phyloP scores from a whole-genome alignment of 2,797 vertebrate species.

The Simalia tracyae region DNA sequence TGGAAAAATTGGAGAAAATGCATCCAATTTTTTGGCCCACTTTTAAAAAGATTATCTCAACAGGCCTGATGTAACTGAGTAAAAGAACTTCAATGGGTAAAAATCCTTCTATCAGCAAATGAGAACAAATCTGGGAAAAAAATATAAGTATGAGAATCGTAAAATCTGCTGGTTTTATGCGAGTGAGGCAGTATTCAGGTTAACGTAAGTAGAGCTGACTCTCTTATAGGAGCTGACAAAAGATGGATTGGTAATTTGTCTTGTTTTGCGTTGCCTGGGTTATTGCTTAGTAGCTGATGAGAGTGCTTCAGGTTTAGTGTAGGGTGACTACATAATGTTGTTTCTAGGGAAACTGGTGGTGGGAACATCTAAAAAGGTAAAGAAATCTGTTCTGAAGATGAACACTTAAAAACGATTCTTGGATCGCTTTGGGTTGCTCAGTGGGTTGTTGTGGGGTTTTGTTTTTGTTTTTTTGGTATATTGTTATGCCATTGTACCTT shows the following conservation, averaged over 20 bases:
- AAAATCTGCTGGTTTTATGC: background rate
- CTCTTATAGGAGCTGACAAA: slow-evolving; percentile 21
- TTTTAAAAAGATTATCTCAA: background rate
- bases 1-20: background rate
- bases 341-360: slow-evolving; percentile 67
- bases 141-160: background rate
- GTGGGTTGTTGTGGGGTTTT: background rate
- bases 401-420: slow-evolving; percentile 15
- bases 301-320: slow-evolving; percentile 54
- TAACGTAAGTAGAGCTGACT: slow-evolving; percentile 6
- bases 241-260: slow-evolving; percentile 30
- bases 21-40: background rate
- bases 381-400: background rate
- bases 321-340: slow-evolving; percentile 56
- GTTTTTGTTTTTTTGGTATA: background rate
- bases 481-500: background rate
- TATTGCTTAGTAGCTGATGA: slow-evolving; percentile 43
- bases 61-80: background rate
- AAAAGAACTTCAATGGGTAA: background rate
- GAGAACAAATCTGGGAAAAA: background rate
- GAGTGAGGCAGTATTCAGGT: background rate
- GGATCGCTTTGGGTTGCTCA: background rate
- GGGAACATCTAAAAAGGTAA: slow-evolving; percentile 53
- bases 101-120: background rate
- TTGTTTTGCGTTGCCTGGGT: slow-evolving; percentile 43